A percentile compares a stretch with the other conserved stretches of the same genome.
phyloP scores from a whole-genome alignment of 2,797 vertebrate genomes.

The Xiphophorus birchmanni region DNA sequence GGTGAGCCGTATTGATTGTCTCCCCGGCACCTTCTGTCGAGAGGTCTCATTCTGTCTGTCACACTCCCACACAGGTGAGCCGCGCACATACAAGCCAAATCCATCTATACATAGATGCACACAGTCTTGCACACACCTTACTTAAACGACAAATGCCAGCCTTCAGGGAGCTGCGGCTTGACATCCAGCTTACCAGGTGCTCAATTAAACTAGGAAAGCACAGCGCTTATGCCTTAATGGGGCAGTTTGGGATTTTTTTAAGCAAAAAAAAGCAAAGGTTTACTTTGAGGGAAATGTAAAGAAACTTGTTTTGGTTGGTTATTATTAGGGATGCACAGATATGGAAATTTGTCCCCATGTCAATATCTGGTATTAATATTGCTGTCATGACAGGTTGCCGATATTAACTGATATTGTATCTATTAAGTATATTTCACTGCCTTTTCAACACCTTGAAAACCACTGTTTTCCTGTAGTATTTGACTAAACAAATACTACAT shows the following conservation, averaged over 20 bases:
- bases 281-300: neutral
- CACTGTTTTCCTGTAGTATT: too few relatives aligned
- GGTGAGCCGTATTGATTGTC: conserved; percentile 77
- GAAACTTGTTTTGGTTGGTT: neutral
- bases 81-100: conserved; percentile 23
- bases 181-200: conserved; percentile 61
- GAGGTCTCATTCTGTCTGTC: conserved; percentile 79
- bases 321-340: neutral
- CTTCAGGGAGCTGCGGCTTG: conserved; percentile 54
- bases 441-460: too few relatives aligned
- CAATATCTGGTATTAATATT: too few relatives aligned
- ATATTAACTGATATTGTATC: too few relatives aligned
- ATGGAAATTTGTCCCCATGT: too few relatives aligned
- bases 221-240: conserved; percentile 57
- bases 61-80: conserved; percentile 61
- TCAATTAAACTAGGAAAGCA: conserved; percentile 72
- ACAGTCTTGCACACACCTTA: conserved; percentile 25
- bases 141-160: conserved; percentile 52
- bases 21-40: conserved; percentile 65
- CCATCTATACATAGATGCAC: conserved; percentile 17
- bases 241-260: neutral
- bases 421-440: too few relatives aligned
- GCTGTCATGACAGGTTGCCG: too few relatives aligned
- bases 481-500: too few relatives aligned
- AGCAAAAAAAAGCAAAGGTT: neutral